Conservation (phyloP, 1,140 invertebrate species). For the Batillaria attramentaria region DNA sequence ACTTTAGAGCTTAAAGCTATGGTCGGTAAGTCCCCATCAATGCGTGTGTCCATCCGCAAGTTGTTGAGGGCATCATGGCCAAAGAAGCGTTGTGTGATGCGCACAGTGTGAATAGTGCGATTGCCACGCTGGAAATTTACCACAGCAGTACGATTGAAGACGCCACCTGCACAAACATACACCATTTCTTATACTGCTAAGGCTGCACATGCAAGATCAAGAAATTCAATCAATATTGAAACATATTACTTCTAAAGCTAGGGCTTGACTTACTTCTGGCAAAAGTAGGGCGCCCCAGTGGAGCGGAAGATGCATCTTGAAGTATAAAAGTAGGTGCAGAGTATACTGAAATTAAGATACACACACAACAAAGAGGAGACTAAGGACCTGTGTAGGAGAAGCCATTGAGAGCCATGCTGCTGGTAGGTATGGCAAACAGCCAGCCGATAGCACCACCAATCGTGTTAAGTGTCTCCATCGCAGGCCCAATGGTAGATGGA, state of each 20-base stretch:
- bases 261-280: no score
- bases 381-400: constrained; percentile 83
- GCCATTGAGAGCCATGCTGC: constrained; percentile 82
- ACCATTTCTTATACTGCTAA: no score
- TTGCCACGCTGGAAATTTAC: constrained; percentile 79
- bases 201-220: no score
- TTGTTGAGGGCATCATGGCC: constrained; percentile 95
- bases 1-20: constrained; percentile 78
- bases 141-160: constrained; percentile 86
- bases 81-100: constrained; percentile 83
- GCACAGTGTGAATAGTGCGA: constrained; percentile 79
- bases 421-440: constrained; percentile 88
- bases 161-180: constrained; percentile 80
- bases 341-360: background rate
- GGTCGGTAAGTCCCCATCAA: constrained; percentile 84
- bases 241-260: no score
- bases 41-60: constrained; percentile 80
- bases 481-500: constrained; percentile 80
- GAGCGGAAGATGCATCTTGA: no score
- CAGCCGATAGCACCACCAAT: constrained; percentile 89
- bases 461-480: constrained; percentile 84
- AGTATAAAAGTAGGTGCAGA: no score
- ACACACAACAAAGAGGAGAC: background rate
- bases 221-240: no score
- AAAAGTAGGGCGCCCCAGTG: no score